Base-by-base conservation (phyloP, 2,888 invertebrate genomes). In the Himalopsyche tibetana region DNA sequence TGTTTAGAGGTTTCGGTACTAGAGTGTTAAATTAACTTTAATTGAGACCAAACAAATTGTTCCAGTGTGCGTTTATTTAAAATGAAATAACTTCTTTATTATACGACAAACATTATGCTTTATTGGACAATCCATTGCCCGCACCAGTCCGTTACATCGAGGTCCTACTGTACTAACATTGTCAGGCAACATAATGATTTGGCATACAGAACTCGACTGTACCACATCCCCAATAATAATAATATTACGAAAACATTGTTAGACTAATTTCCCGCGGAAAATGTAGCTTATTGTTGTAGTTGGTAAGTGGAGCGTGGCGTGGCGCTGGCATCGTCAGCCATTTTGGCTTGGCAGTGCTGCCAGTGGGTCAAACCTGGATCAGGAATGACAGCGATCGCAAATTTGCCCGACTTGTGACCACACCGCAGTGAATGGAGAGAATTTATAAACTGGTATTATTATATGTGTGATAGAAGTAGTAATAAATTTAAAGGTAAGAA, bases 311-410 rank as follows among this genome's bases (percentile, higher is more conserved):
- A 86, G 86, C 88, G 86, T 83, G 82, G 85, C 82, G 83, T 80
- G 79, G 85, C 82, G 85, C 85, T 85, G 85, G 83, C 85, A 85
- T 42, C 69, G 80, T 28, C 63, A 17, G 85, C 81, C 85, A 84
- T 86, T 82, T 83, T 87, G 86, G 86, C 74, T 88, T 88, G 88
- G 88, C 88, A 88, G 86, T 45, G 84, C 36, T 40, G 84, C 85
- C 85, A 87, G 85, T 87, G 88, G 88, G 88, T 88, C 88, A 88
- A 88, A 80, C 88, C 88, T 42, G 88, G 88, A 86, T 88, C 85
- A 85, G 45, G 83, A 63, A 74, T 74, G 74, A 74, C 74, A 74
- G 74, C 74, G 38, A 74, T 74, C 74, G 74, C 74, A 74, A 74
- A 74, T 74, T 74, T 38, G 36, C 74, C 36, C 74, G 36, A 38